Conservation (phyloP, 2,797 vertebrate genomes). For the Smutsia temminckii region DNA sequence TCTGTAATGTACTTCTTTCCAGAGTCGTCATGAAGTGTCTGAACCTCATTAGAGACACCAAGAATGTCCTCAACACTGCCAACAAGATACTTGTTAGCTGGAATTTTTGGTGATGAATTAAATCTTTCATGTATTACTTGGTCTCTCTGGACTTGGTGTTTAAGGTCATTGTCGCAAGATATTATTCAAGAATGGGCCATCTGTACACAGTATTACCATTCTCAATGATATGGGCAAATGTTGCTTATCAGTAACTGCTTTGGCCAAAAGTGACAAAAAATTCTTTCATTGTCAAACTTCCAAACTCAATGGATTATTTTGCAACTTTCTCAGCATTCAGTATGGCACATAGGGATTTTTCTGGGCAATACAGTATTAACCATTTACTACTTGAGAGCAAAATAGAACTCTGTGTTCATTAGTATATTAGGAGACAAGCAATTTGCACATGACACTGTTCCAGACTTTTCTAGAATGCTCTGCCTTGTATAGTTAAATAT, state of each 20-base stretch:
- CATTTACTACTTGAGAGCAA: neutral
- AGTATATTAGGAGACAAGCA: neutral
- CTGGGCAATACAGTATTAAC: neutral
- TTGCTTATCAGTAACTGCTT: slow-evolving; percentile 11
- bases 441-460: neutral
- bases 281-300: neutral
- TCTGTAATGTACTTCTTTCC: neutral
- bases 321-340: neutral
- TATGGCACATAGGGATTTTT: neutral
- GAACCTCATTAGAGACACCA: neutral
- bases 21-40: neutral
- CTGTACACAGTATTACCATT: neutral
- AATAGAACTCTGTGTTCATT: neutral
- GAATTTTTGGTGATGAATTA: neutral
- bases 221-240: neutral
- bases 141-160: neutral
- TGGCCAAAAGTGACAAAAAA: neutral
- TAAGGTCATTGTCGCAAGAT: neutral
- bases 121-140: neutral
- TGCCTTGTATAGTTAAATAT: neutral
- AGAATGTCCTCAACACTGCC: neutral
- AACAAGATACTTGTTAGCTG: neutral
- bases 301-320: neutral
- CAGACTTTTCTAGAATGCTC: neutral
- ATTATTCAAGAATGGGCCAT: neutral